Evolutionary conservation across 1,140 invertebrate genomes (phyloP), one percentile per base, ranked within the genome.

Genomic region (Orchestia grillus): DNA sequence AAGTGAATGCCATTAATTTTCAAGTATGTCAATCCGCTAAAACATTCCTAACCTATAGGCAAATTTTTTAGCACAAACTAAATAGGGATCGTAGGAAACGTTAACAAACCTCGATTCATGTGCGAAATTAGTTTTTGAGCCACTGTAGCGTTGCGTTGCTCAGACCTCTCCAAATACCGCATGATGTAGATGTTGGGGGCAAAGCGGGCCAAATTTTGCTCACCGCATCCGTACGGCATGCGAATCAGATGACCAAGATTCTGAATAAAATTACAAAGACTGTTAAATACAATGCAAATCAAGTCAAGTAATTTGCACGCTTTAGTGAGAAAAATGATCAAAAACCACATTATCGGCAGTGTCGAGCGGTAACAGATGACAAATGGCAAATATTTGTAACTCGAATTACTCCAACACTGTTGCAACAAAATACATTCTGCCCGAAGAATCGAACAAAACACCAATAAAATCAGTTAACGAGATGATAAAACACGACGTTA

Each of bases 161-260:
- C 98, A 0, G 96, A 97, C 97, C 98, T 98, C 97, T 98, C 98
- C 1, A 99, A 97, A 97, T 99, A 99, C 96, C 99, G 98, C 15
- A 99, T 97, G 91, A 99, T 98, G 94, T 99, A 98, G 96, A 99
- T 98, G 97, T 99, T 99, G 0, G 99, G 99, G 42, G 99, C 98
- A 97, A 99, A 99, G 97, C 99, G 98, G 0, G 99, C 97, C 98
- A 99, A 99, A 97, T 99, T 99, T 97, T 99, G 99, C 97, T 99
- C 99, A 28, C 99, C 99, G 97, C 99, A 99, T 0, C 99, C 99
- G 96, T 98, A 98, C 0, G 99, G 99, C 98, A 99, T 98, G 97
- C 97, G 97, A 23, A 77, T 77, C 62, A 77, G 28, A 8, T 28
- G 36, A 36, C 28, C 62, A 77, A 77, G 62, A 77, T 77, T 77